phyloP scores from a whole-genome alignment of 1,140 invertebrate genomes.

The Pygmarrhopalites habei region DNA sequence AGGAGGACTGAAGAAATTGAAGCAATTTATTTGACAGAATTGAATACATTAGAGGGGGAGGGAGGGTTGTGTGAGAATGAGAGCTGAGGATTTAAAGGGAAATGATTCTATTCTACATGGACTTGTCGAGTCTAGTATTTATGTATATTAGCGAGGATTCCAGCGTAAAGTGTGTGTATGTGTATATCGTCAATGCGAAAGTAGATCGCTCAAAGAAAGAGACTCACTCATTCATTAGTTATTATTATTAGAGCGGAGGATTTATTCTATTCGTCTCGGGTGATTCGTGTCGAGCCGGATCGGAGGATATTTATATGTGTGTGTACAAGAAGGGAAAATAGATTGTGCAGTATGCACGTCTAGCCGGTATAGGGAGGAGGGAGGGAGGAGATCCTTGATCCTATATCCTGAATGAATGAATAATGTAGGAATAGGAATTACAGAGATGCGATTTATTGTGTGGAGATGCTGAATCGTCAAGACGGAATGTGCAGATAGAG shows the following conservation, averaged over 20 bases:
- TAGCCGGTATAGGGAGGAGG: no score
- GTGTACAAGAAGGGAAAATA: no score
- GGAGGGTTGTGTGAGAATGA: slow-evolving; percentile 14
- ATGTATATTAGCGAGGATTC: neutral
- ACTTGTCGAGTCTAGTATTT: neutral
- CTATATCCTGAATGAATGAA: no score
- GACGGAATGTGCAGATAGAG: no score
- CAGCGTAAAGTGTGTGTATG: neutral
- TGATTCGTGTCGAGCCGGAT: slow-evolving; percentile 18
- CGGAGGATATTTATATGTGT: no score
- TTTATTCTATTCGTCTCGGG: slow-evolving; percentile 35
- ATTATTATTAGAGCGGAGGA: slow-evolving; percentile 39
- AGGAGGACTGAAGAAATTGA: slow-evolving; percentile 30
- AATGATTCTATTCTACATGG: neutral
- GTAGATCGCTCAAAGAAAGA: slow-evolving; percentile 3
- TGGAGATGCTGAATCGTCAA: no score
- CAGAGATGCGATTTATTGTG: no score
- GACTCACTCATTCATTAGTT: slow-evolving; percentile 39
- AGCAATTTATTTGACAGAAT: slow-evolving; percentile 38
- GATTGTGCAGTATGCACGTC: no score
- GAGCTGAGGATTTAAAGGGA: neutral
- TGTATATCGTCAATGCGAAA: neutral
- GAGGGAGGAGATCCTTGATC: no score
- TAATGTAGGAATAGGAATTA: no score
- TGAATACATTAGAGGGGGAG: slow-evolving; percentile 36